Conservation (phyloP, 2,888 invertebrate species). For the Lasioglossum zephyrum region DNA sequence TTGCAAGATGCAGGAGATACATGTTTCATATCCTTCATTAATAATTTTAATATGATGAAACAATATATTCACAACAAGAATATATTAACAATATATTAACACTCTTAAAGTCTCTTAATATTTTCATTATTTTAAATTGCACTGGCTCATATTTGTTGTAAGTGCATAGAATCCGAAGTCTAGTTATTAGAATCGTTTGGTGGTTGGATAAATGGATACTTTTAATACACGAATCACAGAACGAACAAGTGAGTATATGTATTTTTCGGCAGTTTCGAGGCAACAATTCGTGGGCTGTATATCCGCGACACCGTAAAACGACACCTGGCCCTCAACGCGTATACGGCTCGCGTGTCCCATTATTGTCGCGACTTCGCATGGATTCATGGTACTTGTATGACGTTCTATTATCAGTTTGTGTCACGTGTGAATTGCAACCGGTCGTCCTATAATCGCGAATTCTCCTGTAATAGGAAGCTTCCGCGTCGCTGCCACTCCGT, state of each 20-base stretch:
- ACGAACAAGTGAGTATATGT: not conserved
- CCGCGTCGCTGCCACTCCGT: conserved; percentile 5
- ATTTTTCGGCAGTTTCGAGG: not conserved
- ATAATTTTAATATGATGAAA: too few relatives aligned
- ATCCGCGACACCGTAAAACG: conserved; percentile 37
- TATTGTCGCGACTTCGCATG: conserved; percentile 35
- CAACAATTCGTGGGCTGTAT: conserved; percentile 8
- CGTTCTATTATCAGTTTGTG: conserved; percentile 50
- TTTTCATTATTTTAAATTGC: too few relatives aligned
- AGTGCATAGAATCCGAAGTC: too few relatives aligned
- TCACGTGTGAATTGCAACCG: conserved; percentile 40
- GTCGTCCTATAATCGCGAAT: conserved; percentile 43
- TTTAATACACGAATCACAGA: not conserved
- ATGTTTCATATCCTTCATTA: too few relatives aligned
- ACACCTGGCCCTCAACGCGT: conserved; percentile 14
- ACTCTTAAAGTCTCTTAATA: too few relatives aligned
- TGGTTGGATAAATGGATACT: not conserved
- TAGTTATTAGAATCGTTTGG: not conserved
- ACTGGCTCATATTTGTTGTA: too few relatives aligned
- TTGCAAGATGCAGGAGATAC: too few relatives aligned
- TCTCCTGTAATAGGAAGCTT: conserved; percentile 38
- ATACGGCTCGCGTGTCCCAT: conserved; percentile 20
- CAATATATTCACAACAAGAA: too few relatives aligned
- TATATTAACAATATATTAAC: too few relatives aligned
- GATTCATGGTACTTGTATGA: conserved; percentile 38